Conservation (phyloP, 2,797 vertebrate species). For the Uromys caudimaculatus region DNA sequence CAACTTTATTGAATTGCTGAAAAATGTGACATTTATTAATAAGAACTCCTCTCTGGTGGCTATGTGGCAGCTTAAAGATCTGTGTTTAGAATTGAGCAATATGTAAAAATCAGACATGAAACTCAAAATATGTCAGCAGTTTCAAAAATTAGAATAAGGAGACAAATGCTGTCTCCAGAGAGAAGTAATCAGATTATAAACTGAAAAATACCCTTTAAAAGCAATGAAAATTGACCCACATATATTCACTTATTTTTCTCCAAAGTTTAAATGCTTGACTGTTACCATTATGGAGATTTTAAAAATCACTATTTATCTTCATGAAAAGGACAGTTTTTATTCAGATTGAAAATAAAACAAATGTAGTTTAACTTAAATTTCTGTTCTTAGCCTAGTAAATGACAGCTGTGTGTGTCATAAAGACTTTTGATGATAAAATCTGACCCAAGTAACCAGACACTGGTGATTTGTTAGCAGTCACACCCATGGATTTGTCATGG, state of each 20-base stretch:
- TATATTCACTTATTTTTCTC: neutral
- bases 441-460: neutral
- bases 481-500: neutral
- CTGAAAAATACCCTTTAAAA: neutral
- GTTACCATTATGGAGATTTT: neutral
- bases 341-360: conserved; percentile 42
- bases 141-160: neutral
- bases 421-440: conserved; percentile 33
- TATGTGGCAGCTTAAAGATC: neutral
- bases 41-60: neutral
- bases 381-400: neutral
- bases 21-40: conserved; percentile 48
- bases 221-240: neutral
- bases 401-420: neutral
- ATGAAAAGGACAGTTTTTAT: conserved; percentile 4
- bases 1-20: conserved; percentile 14
- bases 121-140: conserved; percentile 31
- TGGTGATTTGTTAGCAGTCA: neutral
- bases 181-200: conserved; percentile 19
- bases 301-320: neutral
- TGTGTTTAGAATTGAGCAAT: conserved; percentile 16
- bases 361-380: neutral
- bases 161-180: neutral
- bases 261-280: conserved; percentile 18
- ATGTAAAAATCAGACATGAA: conserved; percentile 37